phyloP scores from a whole-genome alignment of 1,140 invertebrate species.

The Mamestra configurata region DNA sequence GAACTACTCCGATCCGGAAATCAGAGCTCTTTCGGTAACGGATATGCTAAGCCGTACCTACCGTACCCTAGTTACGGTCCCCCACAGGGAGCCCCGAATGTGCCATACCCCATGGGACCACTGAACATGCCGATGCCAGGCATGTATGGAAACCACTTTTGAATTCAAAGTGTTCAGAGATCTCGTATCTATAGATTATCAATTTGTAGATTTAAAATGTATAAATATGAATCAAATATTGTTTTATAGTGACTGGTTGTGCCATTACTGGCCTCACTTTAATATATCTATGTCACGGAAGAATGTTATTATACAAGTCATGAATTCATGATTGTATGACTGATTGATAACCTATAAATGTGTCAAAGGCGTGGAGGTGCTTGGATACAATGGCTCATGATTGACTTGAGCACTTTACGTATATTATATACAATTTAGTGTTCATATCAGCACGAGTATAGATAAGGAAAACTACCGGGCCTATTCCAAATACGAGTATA shows the following conservation, averaged over 20 bases:
- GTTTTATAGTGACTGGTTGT: slow-evolving; percentile 36
- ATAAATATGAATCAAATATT: slow-evolving; percentile 42
- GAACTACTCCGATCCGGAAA: slow-evolving; percentile 90
- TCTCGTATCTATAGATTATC: slow-evolving; percentile 20
- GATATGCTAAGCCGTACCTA: slow-evolving; percentile 74
- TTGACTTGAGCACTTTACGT: background rate
- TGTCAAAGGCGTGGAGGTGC: background rate
- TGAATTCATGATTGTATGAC: slow-evolving; percentile 17
- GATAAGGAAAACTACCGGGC: too few species aligned
- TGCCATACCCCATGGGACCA: slow-evolving; percentile 88
- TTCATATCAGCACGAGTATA: too few species aligned
- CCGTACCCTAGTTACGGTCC: slow-evolving; percentile 84
- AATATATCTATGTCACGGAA: slow-evolving; percentile 19
- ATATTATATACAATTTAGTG: background rate
- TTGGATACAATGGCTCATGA: background rate
- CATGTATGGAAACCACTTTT: slow-evolving; percentile 85
- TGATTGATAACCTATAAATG: slow-evolving; percentile 38
- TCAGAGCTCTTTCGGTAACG: slow-evolving; percentile 78
- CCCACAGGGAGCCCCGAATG: slow-evolving; percentile 69
- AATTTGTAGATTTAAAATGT: slow-evolving; percentile 34
- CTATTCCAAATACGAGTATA: too few species aligned
- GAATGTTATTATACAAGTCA: background rate
- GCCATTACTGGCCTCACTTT: slow-evolving; percentile 27
- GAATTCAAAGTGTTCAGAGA: slow-evolving; percentile 57
- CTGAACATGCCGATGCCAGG: slow-evolving; percentile 90